A percentile compares a stretch with the other conserved stretches of the same genome.
Evolutionary conservation across 1,140 invertebrate genomes (phyloP).

Genomic region (Sweltsa coloradensis): DNA sequence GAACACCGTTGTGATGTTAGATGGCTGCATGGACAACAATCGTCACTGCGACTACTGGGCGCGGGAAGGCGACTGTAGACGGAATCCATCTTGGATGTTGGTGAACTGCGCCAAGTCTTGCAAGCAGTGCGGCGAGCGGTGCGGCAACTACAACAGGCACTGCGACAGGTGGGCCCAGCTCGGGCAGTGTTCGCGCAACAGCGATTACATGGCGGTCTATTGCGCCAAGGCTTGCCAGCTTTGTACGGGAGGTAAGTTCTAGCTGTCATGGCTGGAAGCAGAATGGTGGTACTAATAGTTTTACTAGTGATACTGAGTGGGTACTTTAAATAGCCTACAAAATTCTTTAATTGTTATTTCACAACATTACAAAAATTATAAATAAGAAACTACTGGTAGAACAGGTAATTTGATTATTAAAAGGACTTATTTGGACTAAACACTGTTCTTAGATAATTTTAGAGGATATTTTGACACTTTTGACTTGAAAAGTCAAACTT

Average conservation of each 20-base stretch:
- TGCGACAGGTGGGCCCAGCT: constrained; percentile 23
- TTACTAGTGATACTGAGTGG: not conserved
- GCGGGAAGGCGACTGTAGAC: constrained; percentile 10
- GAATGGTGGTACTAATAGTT: not conserved
- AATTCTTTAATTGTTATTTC: not conserved
- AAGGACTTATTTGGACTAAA: constrained; percentile 1
- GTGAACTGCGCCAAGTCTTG: constrained; percentile 27
- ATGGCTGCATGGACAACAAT: constrained; percentile 20
- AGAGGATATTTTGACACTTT: no score
- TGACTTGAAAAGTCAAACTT: no score
- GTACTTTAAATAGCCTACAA: not conserved
- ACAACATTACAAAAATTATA: not conserved
- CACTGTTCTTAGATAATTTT: no score
- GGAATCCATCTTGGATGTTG: constrained; percentile 25
- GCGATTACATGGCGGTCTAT: constrained; percentile 20
- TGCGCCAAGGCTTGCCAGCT: constrained; percentile 18
- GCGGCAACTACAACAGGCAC: constrained; percentile 21
- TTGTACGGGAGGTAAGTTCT: constrained; percentile 12
- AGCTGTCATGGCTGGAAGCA: constrained; percentile 3
- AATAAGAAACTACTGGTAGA: not conserved
- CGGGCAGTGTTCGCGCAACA: constrained; percentile 22
- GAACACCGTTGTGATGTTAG: no score
- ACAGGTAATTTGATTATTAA: not conserved
- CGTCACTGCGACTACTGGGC: constrained; percentile 19
- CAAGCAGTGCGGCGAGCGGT: constrained; percentile 28